Conservation (phyloP, 2,888 invertebrate species). For the Acanthoscelides obtectus region DNA sequence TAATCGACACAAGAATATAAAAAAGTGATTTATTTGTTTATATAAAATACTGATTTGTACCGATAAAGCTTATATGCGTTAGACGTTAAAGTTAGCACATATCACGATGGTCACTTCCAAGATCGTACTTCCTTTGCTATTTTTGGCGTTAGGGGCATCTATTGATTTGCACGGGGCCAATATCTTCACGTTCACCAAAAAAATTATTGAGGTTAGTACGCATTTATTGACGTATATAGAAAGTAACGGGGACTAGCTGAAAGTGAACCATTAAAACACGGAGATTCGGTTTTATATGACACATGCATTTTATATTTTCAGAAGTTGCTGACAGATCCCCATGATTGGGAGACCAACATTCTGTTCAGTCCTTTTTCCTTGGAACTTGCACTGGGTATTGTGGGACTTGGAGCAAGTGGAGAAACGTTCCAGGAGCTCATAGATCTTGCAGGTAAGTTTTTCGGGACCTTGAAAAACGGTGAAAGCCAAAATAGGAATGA, state of each 20-base stretch:
- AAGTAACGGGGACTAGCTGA: no score
- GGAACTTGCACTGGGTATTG: not conserved
- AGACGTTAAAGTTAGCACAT: not conserved
- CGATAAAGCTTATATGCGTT: not conserved
- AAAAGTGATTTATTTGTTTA: not conserved
- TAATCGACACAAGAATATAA: not conserved
- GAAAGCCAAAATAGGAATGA: no score
- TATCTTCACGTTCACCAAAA: not conserved
- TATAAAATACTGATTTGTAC: not conserved
- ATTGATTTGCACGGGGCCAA: not conserved
- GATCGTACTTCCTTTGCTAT: not conserved
- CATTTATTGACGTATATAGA: no score
- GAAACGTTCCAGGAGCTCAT: not conserved
- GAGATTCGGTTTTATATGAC: no score
- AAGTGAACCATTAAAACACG: no score
- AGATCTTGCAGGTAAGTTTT: not conserved
- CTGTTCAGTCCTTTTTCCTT: not conserved
- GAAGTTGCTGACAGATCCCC: not conserved
- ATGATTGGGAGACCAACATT: not conserved
- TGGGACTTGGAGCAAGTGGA: not conserved
- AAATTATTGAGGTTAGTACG: not conserved
- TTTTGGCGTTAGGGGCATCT: not conserved
- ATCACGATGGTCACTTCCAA: not conserved
- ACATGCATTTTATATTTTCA: no score
- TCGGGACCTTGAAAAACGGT: no score